Evolutionary conservation across 1,140 invertebrate genomes (phyloP).

Genomic region (Rhysida immarginata): DNA sequence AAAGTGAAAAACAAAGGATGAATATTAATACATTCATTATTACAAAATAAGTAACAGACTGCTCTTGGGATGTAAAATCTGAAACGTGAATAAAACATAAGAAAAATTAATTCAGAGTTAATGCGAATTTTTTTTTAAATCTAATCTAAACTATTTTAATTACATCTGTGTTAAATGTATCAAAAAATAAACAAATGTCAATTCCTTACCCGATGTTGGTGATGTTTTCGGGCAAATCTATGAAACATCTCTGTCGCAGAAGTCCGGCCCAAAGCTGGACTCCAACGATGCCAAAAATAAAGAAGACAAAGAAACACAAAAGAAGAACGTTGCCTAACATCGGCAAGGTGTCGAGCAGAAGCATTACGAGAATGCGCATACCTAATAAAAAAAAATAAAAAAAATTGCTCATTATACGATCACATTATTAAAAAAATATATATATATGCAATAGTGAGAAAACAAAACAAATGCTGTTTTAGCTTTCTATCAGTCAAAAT

Average conservation of each 20-base stretch:
- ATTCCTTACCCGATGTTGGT: conserved; percentile 17
- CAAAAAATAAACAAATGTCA: no score
- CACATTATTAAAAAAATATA: background rate
- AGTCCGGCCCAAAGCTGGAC: conserved; percentile 98
- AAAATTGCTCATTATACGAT: no score
- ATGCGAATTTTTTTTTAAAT: no score
- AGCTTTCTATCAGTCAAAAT: background rate
- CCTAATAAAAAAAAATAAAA: conserved; percentile 42
- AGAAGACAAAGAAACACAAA: conserved; percentile 99
- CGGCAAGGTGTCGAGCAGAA: conserved; percentile 94
- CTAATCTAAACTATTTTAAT: no score
- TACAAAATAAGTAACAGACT: no score
- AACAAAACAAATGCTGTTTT: conserved; percentile 5
- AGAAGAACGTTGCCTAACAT: conserved; percentile 98
- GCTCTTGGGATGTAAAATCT: no score
- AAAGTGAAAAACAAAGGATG: no score
- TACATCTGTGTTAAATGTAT: no score
- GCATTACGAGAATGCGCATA: conserved; percentile 96
- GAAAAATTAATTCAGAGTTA: no score
- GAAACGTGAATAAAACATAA: no score
- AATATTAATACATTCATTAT: no score
- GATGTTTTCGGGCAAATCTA: conserved; percentile 32
- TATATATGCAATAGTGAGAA: no score
- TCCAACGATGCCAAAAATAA: conserved; percentile 99
- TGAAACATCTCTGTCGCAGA: conserved; percentile 79